Conservation (phyloP, 2,797 vertebrate genomes). For the Halcyon badia region DNA sequence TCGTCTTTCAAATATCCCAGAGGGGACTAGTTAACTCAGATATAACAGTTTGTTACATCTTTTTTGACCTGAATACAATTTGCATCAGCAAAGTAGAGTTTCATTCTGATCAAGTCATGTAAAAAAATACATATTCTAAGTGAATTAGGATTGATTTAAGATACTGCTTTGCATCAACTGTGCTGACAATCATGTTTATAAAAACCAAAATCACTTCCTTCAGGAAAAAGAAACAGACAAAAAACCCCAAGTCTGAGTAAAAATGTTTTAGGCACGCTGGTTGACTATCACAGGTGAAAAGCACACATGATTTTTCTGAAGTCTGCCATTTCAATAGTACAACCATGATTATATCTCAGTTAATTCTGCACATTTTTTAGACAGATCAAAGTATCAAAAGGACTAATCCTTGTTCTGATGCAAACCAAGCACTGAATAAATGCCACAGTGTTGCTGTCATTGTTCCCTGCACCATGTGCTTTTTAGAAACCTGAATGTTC, state of each 20-base stretch:
- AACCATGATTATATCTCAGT: neutral
- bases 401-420: neutral
- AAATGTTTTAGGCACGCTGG: neutral
- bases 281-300: neutral
- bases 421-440: neutral
- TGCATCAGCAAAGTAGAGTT: neutral
- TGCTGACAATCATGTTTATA: neutral
- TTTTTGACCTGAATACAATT: neutral
- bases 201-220: neutral
- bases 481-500: neutral
- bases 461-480: neutral
- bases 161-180: neutral
- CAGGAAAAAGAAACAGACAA: neutral
- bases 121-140: neutral
- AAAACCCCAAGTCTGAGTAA: neutral
- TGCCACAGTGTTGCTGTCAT: accelerated
- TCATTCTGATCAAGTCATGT: neutral
- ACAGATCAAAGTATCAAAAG: neutral
- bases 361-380: neutral
- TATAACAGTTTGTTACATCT: neutral
- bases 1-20: neutral
- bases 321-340: neutral
- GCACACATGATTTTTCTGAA: neutral
- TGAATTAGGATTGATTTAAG: neutral
- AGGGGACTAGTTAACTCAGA: neutral